phyloP scores from a whole-genome alignment of 2,113 vertebrate genomes.

The Siniperca knerii region DNA sequence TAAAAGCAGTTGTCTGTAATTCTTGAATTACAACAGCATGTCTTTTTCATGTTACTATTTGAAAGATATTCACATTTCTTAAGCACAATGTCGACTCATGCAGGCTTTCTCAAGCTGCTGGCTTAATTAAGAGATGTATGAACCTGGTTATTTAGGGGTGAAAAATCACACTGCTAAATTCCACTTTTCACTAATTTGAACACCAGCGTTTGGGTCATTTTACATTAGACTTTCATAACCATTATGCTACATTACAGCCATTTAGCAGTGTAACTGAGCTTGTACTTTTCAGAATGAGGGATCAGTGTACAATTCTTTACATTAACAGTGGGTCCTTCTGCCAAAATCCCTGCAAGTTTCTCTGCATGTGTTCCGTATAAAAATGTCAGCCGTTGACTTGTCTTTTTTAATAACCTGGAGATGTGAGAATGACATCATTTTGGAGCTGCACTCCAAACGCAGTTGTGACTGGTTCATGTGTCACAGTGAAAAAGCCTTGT shows the following conservation, averaged over 20 bases:
- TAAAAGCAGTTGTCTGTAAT: constrained; percentile 27
- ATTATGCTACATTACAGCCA: background rate
- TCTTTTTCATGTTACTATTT: background rate
- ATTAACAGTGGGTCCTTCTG: constrained; percentile 27
- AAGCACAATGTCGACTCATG: background rate
- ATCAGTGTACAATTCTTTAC: background rate
- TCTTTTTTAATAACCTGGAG: constrained; percentile 19
- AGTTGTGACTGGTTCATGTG: constrained; percentile 11
- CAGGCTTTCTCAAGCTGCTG: background rate
- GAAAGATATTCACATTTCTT: background rate
- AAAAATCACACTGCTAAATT: background rate
- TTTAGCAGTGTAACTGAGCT: constrained; percentile 35
- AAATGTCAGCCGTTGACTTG: constrained; percentile 12
- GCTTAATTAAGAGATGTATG: background rate
- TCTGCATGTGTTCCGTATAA: constrained; percentile 51
- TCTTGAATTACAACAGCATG: constrained; percentile 12
- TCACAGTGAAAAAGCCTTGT: constrained; percentile 9
- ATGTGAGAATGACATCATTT: constrained; percentile 56
- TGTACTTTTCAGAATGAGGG: background rate
- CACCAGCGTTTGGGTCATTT: constrained; percentile 8
- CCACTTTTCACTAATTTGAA: background rate
- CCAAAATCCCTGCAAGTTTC: constrained; percentile 22
- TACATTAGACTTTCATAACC: constrained; percentile 22
- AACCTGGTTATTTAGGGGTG: background rate
- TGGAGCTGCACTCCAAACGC: background rate